Evolutionary conservation across 1,140 invertebrate species (phyloP).

Genomic region (Atopsyche davidsoni): DNA sequence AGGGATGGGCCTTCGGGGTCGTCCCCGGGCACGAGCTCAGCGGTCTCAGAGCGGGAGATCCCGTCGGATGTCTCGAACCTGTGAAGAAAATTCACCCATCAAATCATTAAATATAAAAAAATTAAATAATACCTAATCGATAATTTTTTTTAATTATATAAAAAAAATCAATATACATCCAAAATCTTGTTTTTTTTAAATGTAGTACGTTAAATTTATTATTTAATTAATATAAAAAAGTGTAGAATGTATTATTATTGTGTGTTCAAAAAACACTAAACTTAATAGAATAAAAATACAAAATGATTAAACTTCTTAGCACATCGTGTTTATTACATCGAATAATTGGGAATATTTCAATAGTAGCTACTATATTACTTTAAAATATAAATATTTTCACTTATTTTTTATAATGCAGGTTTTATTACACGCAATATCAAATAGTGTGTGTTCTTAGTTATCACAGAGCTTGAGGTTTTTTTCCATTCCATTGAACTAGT

Average conservation of each 20-base stretch:
- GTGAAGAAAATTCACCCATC: conserved; percentile 1
- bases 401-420: not conserved
- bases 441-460: not conserved
- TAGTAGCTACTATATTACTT: not conserved
- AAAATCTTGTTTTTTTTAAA: not conserved
- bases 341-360: not conserved
- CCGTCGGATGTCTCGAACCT: conserved; percentile 57
- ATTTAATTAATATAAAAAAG: not conserved
- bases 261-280: not conserved
- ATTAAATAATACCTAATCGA: not conserved
- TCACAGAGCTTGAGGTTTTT: not conserved
- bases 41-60: conserved; percentile 48
- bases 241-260: not conserved
- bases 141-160: not conserved
- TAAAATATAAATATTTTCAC: not conserved
- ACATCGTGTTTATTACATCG: not conserved
- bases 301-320: not conserved
- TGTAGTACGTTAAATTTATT: not conserved
- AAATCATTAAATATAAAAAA: not conserved
- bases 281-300: not conserved
- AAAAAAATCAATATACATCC: not conserved
- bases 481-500: no score
- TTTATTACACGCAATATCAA: not conserved
- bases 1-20: conserved; percentile 31
- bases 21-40: conserved; percentile 40